A percentile compares a stretch with the other conserved stretches of the same genome.
phyloP scores from a whole-genome alignment of 2,797 vertebrate species.

The Artibeus jamaicensis region DNA sequence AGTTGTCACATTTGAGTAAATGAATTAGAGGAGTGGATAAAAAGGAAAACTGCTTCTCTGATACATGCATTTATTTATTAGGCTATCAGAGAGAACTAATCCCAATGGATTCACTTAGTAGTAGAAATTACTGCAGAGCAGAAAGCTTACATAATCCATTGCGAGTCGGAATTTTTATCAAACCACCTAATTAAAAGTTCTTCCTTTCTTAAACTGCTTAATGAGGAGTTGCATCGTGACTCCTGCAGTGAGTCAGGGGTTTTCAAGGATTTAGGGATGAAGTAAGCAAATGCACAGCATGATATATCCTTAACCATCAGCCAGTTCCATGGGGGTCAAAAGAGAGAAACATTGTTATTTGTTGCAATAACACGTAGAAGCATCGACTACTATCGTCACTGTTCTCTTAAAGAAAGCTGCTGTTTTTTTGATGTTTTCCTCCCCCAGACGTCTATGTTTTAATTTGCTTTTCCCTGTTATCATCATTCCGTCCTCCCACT shows the following conservation, averaged over 20 bases:
- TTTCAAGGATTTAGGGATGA: conserved; percentile 74
- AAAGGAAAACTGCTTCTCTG: conserved; percentile 46
- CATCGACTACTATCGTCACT: background rate
- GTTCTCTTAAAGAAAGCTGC: background rate
- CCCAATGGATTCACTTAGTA: conserved; percentile 78
- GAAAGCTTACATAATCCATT: conserved; percentile 83
- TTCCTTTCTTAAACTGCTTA: conserved; percentile 73
- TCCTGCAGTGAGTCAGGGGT: conserved; percentile 70
- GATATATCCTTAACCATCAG: conserved; percentile 61
- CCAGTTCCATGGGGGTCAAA: background rate
- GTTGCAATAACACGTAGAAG: background rate
- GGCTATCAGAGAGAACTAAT: conserved; percentile 69
- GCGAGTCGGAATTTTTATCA: conserved; percentile 81
- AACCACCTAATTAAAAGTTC: conserved; percentile 83
- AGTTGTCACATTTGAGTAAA: conserved; percentile 41
- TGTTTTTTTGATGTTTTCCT: background rate
- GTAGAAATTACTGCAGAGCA: conserved; percentile 79
- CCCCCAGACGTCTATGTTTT: background rate
- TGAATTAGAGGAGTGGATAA: conserved; percentile 51
- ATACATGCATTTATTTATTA: conserved; percentile 79
- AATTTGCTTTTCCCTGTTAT: background rate
- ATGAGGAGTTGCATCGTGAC: conserved; percentile 76
- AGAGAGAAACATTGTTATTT: background rate
- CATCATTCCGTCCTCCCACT: background rate
- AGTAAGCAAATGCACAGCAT: conserved; percentile 67